These are phyloP conservation scores for Phortica okadai DNA, from an alignment of 2,888 invertebrate genomes.

Conservation along the genomic window DNA sequence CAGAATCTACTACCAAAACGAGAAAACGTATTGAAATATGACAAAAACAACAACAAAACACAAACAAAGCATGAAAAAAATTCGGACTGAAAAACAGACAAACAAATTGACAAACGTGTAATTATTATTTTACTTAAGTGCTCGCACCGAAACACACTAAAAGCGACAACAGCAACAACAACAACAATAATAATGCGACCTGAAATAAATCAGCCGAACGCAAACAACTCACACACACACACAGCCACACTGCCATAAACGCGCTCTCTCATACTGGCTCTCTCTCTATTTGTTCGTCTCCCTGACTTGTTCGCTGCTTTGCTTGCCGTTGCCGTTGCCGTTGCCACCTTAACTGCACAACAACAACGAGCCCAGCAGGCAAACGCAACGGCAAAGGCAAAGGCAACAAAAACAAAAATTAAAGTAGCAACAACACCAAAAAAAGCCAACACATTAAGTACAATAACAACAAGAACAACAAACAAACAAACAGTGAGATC, in stretches of 20 bases:
- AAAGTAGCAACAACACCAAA: conserved; percentile 20
- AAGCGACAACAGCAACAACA: conserved; percentile 47
- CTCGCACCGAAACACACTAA: conserved; percentile 62
- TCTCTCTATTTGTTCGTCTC: not conserved
- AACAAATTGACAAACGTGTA: conserved; percentile 74
- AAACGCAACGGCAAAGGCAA: conserved; percentile 17
- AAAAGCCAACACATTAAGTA: conserved; percentile 33
- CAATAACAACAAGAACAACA: conserved; percentile 34
- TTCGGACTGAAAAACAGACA: conserved; percentile 66
- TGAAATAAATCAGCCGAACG: conserved; percentile 70
- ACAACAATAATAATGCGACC: conserved; percentile 73
- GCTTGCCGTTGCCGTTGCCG: not conserved
- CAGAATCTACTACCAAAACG: conserved; percentile 19
- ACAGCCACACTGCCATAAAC: conserved; percentile 30
- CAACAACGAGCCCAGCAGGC: conserved; percentile 20
- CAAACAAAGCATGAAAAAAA: conserved; percentile 50
- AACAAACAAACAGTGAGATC: conserved; percentile 17
- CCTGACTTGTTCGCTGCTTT: not conserved
- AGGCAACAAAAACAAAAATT: conserved; percentile 7
- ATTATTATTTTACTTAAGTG: conserved; percentile 73
- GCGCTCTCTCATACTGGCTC: conserved; percentile 1
- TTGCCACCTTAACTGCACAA: conserved; percentile 4
- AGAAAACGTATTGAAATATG: not conserved
- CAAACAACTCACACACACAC: conserved; percentile 10
- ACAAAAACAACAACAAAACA: conserved; percentile 37